phyloP scores from a whole-genome alignment of 1,140 invertebrate genomes.

The Penaeus japonicus region DNA sequence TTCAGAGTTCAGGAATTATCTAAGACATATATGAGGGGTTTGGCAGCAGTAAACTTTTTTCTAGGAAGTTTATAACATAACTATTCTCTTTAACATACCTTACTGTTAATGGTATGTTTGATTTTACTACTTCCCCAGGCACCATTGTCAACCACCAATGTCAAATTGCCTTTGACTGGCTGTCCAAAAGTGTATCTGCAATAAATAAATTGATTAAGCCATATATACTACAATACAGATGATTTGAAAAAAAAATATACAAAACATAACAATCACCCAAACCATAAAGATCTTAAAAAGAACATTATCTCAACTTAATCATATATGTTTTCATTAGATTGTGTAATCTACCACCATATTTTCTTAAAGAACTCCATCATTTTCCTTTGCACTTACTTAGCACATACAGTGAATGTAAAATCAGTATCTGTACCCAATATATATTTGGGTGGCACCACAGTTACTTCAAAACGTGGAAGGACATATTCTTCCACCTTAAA shows the following conservation, averaged over 20 bases:
- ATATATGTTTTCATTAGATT: too few species aligned
- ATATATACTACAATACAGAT: too few species aligned
- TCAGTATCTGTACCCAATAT: constrained; percentile 68
- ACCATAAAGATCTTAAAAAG: too few species aligned
- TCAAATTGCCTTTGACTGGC: constrained; percentile 71
- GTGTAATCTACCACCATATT: background rate
- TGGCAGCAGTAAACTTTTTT: background rate
- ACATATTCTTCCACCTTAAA: constrained; percentile 73
- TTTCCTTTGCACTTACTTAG: constrained; percentile 67
- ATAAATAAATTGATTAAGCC: background rate
- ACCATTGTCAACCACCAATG: constrained; percentile 21
- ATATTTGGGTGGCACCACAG: constrained; percentile 70
- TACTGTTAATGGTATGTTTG: background rate
- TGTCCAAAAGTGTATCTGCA: constrained; percentile 61
- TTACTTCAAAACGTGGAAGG: constrained; percentile 74
- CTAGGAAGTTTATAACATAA: background rate
- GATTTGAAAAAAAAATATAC: too few species aligned
- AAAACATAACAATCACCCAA: too few species aligned
- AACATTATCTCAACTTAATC: too few species aligned
- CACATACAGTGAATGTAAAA: constrained; percentile 70
- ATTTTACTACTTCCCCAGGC: background rate
- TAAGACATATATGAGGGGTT: too few species aligned
- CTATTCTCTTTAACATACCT: background rate
- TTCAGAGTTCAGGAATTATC: too few species aligned
- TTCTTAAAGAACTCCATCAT: background rate